A percentile compares a stretch with the other conserved stretches of the same genome.
phyloP scores from a whole-genome alignment of 2,113 vertebrate genomes.

The western clawed frog (Xenopus tropicalis) region DNA sequence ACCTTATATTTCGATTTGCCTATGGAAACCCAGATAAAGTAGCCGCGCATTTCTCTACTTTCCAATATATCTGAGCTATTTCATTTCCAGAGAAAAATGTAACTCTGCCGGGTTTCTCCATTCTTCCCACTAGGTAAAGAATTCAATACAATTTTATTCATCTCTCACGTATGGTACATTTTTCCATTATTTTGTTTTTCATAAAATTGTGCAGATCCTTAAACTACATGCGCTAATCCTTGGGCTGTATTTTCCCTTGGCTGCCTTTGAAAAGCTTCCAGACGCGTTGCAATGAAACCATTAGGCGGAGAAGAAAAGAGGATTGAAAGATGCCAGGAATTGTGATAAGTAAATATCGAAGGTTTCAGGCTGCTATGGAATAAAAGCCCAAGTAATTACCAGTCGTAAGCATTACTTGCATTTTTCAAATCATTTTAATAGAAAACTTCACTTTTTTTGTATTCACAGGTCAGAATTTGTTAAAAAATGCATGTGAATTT shows the following conservation, averaged over 20 bases:
- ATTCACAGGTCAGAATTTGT: too few species aligned
- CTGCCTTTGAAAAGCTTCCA: slow-evolving; percentile 37
- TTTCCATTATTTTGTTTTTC: slow-evolving; percentile 29
- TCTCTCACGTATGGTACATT: slow-evolving; percentile 6
- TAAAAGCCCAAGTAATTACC: too few species aligned
- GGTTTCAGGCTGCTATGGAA: neutral
- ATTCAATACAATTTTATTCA: slow-evolving; percentile 3
- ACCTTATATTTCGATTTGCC: neutral
- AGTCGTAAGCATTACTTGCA: too few species aligned
- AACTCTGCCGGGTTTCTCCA: slow-evolving; percentile 16
- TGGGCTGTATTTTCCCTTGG: slow-evolving; percentile 31
- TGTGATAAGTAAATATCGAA: slow-evolving; percentile 27
- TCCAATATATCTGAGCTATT: neutral
- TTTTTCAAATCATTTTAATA: too few species aligned
- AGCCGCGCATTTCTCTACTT: neutral
- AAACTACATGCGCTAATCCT: slow-evolving; percentile 41
- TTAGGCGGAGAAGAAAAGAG: slow-evolving; percentile 28
- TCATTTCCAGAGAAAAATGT: slow-evolving; percentile 19
- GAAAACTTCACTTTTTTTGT: too few species aligned
- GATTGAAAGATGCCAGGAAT: slow-evolving; percentile 15
- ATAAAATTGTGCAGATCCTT: slow-evolving; percentile 34
- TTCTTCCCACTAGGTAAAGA: slow-evolving; percentile 19
- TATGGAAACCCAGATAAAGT: neutral
- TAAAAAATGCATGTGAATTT: too few species aligned
- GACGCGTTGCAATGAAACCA: slow-evolving; percentile 31